These are phyloP conservation scores for Tenthredo scrophulariae DNA, from an alignment of 2,888 invertebrate genomes.

Conservation along the genomic window DNA sequence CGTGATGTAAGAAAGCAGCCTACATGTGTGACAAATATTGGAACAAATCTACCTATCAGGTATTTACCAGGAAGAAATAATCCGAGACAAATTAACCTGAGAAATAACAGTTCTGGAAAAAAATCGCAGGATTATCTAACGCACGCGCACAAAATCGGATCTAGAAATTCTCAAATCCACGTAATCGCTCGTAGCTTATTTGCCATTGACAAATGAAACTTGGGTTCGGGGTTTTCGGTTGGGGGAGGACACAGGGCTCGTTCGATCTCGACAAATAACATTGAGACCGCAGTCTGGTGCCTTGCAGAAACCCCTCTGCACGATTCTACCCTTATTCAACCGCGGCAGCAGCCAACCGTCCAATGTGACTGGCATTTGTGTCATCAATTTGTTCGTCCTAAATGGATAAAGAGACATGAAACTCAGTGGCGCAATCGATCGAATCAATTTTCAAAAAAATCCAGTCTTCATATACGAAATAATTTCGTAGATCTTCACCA, in stretches of 20 bases:
- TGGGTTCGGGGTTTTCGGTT: slow-evolving; percentile 52
- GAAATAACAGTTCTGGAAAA: background rate
- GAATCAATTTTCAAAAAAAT: background rate
- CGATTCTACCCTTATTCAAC: slow-evolving; percentile 55
- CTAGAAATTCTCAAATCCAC: slow-evolving; percentile 51
- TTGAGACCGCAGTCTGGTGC: slow-evolving; percentile 58
- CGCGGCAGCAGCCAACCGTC: slow-evolving; percentile 61
- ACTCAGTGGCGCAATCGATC: background rate
- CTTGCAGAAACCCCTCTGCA: slow-evolving; percentile 58
- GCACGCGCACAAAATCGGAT: slow-evolving; percentile 63
- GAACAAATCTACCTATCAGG: background rate
- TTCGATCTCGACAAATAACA: slow-evolving; percentile 70
- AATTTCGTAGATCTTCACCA: background rate
- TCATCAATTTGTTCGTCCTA: slow-evolving; percentile 58
- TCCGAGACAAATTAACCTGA: background rate
- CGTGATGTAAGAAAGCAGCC: background rate
- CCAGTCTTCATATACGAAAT: too few relatives aligned
- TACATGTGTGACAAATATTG: background rate
- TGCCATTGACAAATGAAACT: slow-evolving; percentile 69
- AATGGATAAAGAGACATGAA: slow-evolving; percentile 48
- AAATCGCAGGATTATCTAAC: background rate
- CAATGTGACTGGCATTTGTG: slow-evolving; percentile 62
- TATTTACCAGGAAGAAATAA: background rate
- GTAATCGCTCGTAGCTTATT: slow-evolving; percentile 69
- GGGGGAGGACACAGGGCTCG: slow-evolving; percentile 51